These are phyloP conservation scores for Nothocercus nigrocapillus DNA, from an alignment of 2,113 vertebrate species.

Conservation along the genomic window DNA sequence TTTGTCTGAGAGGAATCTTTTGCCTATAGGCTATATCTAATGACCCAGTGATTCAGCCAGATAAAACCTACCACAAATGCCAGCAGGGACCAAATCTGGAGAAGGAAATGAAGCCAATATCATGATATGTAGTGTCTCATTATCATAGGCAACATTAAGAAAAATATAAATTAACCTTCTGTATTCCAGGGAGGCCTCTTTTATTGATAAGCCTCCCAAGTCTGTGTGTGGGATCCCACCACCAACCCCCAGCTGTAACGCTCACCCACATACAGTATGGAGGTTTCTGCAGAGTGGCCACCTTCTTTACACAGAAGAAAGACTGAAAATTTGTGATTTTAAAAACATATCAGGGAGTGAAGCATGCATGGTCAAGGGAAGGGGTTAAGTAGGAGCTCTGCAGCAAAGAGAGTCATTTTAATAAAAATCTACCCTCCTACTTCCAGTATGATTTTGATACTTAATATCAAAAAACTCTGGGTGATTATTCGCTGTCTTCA, in stretches of 20 bases:
- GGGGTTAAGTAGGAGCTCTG: not conserved
- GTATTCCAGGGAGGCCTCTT: not conserved
- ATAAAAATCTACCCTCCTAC: not conserved
- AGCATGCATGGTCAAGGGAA: not conserved
- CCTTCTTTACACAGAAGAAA: rapidly evolving
- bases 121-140: not conserved
- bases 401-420: not conserved
- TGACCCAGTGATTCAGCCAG: not conserved
- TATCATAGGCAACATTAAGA: not conserved
- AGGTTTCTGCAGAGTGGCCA: not conserved
- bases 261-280: rapidly evolving
- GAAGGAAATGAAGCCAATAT: not conserved
- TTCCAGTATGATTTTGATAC: not conserved
- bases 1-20: not conserved
- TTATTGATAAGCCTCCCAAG: not conserved
- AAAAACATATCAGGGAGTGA: rapidly evolving
- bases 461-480: not conserved
- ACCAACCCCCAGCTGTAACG: not conserved
- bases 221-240: not conserved
- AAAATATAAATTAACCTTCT: not conserved
- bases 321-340: not conserved
- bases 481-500: not conserved
- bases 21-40: not conserved
- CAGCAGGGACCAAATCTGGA: not conserved
- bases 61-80: not conserved